phyloP scores from a whole-genome alignment of 2,888 invertebrate genomes.

The Meganola albula region DNA sequence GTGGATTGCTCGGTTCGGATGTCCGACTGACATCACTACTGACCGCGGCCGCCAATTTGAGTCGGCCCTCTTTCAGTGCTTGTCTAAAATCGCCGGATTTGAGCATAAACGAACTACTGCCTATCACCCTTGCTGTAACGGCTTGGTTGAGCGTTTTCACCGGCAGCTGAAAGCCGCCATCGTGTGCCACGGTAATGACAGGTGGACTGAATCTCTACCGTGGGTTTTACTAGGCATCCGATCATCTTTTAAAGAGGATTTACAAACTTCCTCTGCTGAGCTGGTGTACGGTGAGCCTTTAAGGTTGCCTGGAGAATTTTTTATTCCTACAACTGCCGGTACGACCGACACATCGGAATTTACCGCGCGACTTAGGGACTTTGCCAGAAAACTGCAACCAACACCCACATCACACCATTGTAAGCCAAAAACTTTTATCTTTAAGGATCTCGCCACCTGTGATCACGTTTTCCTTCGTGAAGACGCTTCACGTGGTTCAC shows the following conservation, averaged over 20 bases:
- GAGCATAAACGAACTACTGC: conserved; percentile 25
- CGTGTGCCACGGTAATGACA: neutral
- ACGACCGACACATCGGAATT: conserved; percentile 13
- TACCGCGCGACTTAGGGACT: conserved; percentile 15
- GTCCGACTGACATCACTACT: conserved; percentile 3
- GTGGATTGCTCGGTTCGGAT: conserved; percentile 2
- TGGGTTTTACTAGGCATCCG: conserved; percentile 22
- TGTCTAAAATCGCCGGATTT: conserved; percentile 15
- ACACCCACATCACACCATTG: conserved; percentile 18
- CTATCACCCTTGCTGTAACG: conserved; percentile 28
- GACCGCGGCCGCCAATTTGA: conserved; percentile 10
- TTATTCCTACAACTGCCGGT: conserved; percentile 1
- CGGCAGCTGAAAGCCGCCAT: conserved; percentile 5
- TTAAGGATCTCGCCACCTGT: conserved; percentile 22
- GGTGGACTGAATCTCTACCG: conserved; percentile 1
- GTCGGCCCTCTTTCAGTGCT: conserved; percentile 17
- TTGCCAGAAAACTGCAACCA: conserved; percentile 15
- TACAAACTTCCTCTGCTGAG: conserved; percentile 25
- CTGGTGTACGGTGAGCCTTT: conserved; percentile 28
- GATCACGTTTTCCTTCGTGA: conserved; percentile 27
- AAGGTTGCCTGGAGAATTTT: conserved; percentile 31
- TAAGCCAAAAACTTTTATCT: conserved; percentile 19
- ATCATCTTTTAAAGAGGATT: conserved; percentile 26
- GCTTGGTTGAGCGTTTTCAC: conserved; percentile 19
- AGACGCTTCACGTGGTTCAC: conserved; percentile 19